These are phyloP conservation scores for Phodopus roborovskii DNA, from an alignment of 2,113 vertebrate genomes.

Conservation along the genomic window DNA sequence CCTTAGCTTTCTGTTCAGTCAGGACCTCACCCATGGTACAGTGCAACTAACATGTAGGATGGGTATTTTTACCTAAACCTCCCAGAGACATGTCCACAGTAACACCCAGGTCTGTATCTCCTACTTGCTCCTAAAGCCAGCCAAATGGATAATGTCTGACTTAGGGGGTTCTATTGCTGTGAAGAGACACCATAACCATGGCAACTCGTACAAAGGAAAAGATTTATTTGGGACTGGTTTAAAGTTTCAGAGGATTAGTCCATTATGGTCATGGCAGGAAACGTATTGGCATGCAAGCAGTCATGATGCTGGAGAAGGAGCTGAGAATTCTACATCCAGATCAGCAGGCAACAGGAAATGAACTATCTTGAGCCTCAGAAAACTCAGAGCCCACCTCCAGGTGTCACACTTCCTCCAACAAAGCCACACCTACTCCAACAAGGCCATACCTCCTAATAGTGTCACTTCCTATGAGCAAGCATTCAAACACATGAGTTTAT, in stretches of 20 bases:
- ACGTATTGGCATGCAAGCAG: not conserved
- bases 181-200: not conserved
- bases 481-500: not conserved
- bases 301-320: not conserved
- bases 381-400: not conserved
- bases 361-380: not conserved
- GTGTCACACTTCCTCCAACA: not conserved
- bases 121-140: not conserved
- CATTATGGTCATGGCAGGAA: not conserved
- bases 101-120: not conserved
- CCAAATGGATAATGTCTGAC: not conserved
- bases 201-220: not conserved
- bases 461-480: not conserved
- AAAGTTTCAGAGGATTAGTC: not conserved
- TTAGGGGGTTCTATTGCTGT: not conserved
- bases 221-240: not conserved
- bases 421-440: not conserved
- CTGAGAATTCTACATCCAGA: not conserved
- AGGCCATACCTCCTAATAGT: not conserved
- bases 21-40: not conserved
- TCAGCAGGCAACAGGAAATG: not conserved
- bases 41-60: not conserved
- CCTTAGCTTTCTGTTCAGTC: not conserved
- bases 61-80: not conserved
- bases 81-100: not conserved